These are phyloP conservation scores for Eubucco bourcierii DNA, from an alignment of 2,113 vertebrate species.

Conservation along the genomic window DNA sequence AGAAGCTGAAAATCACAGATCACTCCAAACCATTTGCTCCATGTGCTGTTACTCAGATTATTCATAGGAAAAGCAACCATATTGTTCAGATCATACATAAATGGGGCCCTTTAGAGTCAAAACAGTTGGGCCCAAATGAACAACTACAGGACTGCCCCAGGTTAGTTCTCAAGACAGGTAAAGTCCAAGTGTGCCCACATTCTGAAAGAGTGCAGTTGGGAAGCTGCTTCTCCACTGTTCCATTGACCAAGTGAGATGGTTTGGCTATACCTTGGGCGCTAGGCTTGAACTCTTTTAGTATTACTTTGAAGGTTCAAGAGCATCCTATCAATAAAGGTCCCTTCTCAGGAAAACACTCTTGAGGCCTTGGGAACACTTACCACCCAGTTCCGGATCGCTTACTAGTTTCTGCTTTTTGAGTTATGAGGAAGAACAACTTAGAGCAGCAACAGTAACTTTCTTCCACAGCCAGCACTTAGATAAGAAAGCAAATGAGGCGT, in stretches of 20 bases:
- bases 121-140: neutral
- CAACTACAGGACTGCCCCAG: neutral
- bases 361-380: neutral
- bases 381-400: neutral
- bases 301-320: neutral
- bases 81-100: neutral
- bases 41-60: neutral
- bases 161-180: neutral
- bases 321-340: neutral
- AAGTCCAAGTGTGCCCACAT: neutral
- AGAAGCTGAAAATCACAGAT: neutral
- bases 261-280: neutral
- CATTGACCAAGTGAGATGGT: neutral
- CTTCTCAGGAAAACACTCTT: neutral
- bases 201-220: neutral
- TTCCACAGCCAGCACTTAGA: neutral
- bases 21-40: neutral
- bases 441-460: neutral
- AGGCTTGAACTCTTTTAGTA: neutral
- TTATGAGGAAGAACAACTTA: neutral
- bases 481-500: neutral
- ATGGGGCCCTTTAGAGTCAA: neutral
- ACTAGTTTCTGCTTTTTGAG: neutral
- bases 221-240: neutral
- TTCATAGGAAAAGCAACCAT: neutral